Percentiles rank a stretch among this genome's conserved stretches.
Conservation (phyloP, 2,888 invertebrate species). For the Zelleria hepariella region DNA sequence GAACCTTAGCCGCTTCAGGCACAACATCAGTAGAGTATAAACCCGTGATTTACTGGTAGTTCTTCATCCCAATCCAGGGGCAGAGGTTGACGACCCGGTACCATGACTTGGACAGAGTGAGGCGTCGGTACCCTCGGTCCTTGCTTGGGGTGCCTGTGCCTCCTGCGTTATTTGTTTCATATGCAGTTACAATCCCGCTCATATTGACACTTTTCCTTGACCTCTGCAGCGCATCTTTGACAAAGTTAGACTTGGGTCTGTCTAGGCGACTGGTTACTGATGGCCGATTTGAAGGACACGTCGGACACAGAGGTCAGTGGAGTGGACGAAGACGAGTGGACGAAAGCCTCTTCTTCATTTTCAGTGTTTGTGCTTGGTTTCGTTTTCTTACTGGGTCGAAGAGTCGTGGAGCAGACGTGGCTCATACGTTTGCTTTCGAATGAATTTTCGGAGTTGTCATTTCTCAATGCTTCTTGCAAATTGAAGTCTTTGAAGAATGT, state of each 20-base stretch:
- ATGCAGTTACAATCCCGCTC: slow-evolving; percentile 25
- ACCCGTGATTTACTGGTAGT: slow-evolving; percentile 53
- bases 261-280: slow-evolving; percentile 49
- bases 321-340: background rate
- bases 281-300: slow-evolving; percentile 53
- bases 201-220: slow-evolving; percentile 34
- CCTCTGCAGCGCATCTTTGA: slow-evolving; percentile 43
- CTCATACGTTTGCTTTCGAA: slow-evolving; percentile 40
- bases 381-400: slow-evolving; percentile 44
- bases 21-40: slow-evolving; percentile 34
- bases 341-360: background rate
- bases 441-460: slow-evolving; percentile 34
- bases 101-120: slow-evolving; percentile 40
- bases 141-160: slow-evolving; percentile 45
- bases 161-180: slow-evolving; percentile 34
- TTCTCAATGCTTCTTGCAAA: slow-evolving; percentile 8
- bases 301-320: slow-evolving; percentile 25
- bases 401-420: slow-evolving; percentile 32
- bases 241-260: slow-evolving; percentile 49
- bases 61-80: slow-evolving; percentile 61
- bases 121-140: slow-evolving; percentile 38
- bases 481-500: background rate
- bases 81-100: slow-evolving; percentile 46
- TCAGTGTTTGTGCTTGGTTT: slow-evolving; percentile 21
- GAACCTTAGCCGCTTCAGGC: background rate